These are phyloP conservation scores for Ranitomeya imitator DNA, from an alignment of 2,113 vertebrate genomes.

Conservation along the genomic window DNA sequence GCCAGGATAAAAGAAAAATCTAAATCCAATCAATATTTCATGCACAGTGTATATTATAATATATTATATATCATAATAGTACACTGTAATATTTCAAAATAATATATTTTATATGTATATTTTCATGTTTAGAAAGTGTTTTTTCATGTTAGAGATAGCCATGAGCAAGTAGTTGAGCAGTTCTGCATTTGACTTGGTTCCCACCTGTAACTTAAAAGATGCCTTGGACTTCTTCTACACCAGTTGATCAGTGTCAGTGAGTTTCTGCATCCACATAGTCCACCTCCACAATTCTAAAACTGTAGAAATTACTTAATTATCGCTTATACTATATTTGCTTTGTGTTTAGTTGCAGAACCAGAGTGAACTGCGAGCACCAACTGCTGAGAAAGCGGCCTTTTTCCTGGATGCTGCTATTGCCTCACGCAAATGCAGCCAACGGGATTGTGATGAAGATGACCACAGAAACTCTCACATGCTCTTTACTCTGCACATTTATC, in stretches of 20 bases:
- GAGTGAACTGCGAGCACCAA: constrained; percentile 92
- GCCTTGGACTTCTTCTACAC: no score
- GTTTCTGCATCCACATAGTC: background rate
- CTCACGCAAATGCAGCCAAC: constrained; percentile 82
- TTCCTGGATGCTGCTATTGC: constrained; percentile 94
- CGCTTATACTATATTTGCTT: background rate
- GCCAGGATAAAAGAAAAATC: no score
- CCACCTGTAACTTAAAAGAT: no score
- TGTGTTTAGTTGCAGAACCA: constrained; percentile 91
- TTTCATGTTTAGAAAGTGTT: background rate
- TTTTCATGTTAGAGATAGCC: background rate
- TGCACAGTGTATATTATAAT: no score
- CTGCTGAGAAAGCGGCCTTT: constrained; percentile 93
- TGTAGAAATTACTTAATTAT: background rate
- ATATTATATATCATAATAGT: no score
- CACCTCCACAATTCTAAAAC: background rate
- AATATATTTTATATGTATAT: no score
- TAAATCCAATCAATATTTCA: no score
- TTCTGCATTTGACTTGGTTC: background rate
- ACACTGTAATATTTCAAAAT: no score
- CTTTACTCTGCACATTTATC: constrained; percentile 96
- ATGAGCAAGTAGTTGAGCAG: background rate
- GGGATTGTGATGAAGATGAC: constrained; percentile 85
- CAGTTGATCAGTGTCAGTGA: background rate
- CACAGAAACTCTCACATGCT: constrained; percentile 97